These are phyloP conservation scores for Actias luna DNA, from an alignment of 2,888 invertebrate genomes.

Conservation along the genomic window DNA sequence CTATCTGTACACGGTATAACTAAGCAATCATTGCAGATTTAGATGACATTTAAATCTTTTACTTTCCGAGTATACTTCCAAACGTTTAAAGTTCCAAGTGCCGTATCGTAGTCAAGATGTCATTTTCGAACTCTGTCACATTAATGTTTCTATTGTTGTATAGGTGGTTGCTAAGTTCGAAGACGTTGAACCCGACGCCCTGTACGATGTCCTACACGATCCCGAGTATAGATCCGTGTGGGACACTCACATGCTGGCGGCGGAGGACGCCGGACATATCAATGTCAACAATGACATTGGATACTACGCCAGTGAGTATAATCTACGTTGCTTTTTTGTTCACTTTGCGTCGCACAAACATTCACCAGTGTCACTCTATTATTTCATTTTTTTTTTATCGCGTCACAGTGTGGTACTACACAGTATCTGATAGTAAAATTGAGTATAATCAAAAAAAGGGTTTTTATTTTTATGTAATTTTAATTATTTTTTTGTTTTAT, in stretches of 20 bases:
- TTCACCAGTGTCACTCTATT: not conserved
- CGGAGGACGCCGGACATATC: constrained; percentile 93
- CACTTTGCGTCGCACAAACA: not conserved
- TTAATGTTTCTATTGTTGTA: not conserved
- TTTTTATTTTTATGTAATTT: too few relatives aligned
- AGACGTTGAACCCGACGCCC: constrained; percentile 86
- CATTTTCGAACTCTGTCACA: not conserved
- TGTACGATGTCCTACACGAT: constrained; percentile 96
- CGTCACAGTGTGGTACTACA: too few relatives aligned
- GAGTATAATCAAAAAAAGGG: too few relatives aligned
- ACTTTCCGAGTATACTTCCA: too few relatives aligned
- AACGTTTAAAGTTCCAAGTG: too few relatives aligned
- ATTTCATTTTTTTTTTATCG: not conserved
- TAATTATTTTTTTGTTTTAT: too few relatives aligned
- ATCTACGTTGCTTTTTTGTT: not conserved
- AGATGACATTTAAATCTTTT: too few relatives aligned
- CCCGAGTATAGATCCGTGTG: constrained; percentile 93
- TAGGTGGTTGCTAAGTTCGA: constrained; percentile 84
- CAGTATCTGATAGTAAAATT: too few relatives aligned
- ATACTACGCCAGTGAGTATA: constrained; percentile 91
- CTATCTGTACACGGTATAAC: too few relatives aligned
- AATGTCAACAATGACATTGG: constrained; percentile 97
- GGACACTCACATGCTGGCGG: constrained; percentile 95
- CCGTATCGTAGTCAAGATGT: too few relatives aligned
- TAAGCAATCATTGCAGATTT: too few relatives aligned